Evolutionary conservation across 2,888 invertebrate species (phyloP).

Genomic region (Orthosia cruda): DNA sequence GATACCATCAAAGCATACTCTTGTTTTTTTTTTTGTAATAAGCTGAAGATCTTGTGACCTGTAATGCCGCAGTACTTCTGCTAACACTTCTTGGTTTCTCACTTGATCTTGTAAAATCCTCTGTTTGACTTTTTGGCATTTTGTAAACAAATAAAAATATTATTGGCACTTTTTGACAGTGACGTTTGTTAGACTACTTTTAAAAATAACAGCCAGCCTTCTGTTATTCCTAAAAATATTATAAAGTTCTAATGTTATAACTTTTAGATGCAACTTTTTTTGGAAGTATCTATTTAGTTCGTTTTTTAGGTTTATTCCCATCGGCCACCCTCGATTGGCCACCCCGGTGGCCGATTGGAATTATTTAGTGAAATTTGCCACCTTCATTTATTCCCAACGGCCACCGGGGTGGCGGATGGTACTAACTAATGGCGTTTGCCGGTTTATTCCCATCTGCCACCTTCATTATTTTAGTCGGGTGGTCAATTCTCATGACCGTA

Average conservation of each 20-base stretch:
- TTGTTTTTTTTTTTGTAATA: background rate
- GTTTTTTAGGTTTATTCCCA: no score
- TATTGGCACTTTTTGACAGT: slow-evolving; percentile 7
- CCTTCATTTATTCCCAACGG: no score
- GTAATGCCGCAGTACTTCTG: slow-evolving; percentile 66
- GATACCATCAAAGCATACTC: no score
- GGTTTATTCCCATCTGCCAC: no score
- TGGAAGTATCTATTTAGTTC: no score
- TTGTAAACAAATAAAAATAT: slow-evolving; percentile 31
- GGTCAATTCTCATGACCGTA: no score
- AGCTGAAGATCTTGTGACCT: slow-evolving; percentile 34
- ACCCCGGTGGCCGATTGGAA: no score
- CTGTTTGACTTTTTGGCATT: slow-evolving; percentile 77
- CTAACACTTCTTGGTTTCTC: slow-evolving; percentile 78
- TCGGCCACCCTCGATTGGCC: no score
- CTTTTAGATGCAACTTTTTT: background rate
- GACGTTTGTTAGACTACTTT: slow-evolving; percentile 2
- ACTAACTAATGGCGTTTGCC: no score
- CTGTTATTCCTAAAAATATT: background rate
- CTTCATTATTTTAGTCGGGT: no score
- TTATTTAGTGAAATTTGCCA: no score
- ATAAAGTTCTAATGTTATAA: background rate
- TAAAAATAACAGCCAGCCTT: background rate
- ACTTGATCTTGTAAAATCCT: slow-evolving; percentile 74
- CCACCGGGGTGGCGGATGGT: no score